Evolutionary conservation across 2,113 vertebrate genomes (phyloP).

Genomic region (Brienomyrus longianalis): DNA sequence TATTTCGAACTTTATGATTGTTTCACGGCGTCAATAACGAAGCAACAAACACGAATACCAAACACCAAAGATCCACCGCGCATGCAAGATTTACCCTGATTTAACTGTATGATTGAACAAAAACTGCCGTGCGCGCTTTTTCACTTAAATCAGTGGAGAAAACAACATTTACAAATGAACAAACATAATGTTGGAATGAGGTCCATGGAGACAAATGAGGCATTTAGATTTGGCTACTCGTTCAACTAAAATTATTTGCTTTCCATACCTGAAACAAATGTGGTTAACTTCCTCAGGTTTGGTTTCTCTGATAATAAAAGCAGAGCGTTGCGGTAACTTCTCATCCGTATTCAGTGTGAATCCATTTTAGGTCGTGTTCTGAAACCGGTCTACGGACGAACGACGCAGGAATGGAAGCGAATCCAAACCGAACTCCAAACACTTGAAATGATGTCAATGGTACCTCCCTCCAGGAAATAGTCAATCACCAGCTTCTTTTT

Average conservation of each 20-base stretch:
- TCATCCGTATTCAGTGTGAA: background rate
- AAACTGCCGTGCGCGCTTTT: background rate
- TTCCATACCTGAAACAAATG: background rate
- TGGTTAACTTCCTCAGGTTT: background rate
- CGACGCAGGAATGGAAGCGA: slow-evolving; percentile 17
- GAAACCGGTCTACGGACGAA: background rate
- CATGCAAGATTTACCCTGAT: background rate
- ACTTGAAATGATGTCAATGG: slow-evolving; percentile 42
- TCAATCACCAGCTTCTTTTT: slow-evolving; percentile 65
- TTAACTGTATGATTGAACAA: background rate
- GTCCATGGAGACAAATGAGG: background rate
- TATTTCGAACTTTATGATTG: background rate
- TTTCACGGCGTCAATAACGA: background rate
- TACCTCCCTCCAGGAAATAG: slow-evolving; percentile 78
- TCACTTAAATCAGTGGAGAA: background rate
- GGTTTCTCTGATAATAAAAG: background rate
- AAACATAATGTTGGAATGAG: background rate
- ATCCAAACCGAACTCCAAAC: slow-evolving; percentile 19
- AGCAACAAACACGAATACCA: background rate
- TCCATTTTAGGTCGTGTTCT: background rate
- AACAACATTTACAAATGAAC: background rate
- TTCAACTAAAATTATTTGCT: background rate
- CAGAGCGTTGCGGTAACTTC: background rate
- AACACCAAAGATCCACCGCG: background rate
- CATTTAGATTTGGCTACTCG: background rate